Evolutionary conservation across 2,888 invertebrate species (phyloP).

Genomic region (Pachydiplax longipennis): DNA sequence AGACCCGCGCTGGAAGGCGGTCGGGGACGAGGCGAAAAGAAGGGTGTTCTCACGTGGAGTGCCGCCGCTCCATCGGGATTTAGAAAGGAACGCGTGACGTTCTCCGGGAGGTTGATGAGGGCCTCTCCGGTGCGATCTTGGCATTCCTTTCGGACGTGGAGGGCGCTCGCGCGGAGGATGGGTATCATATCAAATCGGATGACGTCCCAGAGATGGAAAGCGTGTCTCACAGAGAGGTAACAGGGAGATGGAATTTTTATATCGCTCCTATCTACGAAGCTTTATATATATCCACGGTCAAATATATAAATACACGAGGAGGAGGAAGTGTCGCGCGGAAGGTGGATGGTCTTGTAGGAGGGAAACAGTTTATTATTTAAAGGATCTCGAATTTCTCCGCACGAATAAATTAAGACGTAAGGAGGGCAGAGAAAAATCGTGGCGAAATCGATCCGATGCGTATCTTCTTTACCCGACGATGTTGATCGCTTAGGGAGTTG

Average conservation of each 20-base stretch:
- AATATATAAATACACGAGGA: background rate
- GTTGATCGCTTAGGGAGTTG: background rate
- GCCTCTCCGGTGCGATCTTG: background rate
- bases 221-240: background rate
- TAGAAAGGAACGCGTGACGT: constrained; percentile 7
- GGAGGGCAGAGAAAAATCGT: background rate
- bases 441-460: background rate
- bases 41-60: background rate
- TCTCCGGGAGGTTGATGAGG: background rate
- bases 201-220: background rate
- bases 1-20: background rate
- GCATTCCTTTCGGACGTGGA: background rate
- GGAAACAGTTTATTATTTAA: background rate
- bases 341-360: background rate
- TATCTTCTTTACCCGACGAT: background rate
- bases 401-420: background rate
- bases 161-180: background rate
- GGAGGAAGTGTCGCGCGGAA: background rate
- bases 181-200: background rate
- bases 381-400: background rate
- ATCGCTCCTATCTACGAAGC: background rate
- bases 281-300: background rate
- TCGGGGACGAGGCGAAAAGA: background rate
- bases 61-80: background rate
- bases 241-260: background rate